phyloP scores from a whole-genome alignment of 2,113 vertebrate genomes.

The Naja naja region DNA sequence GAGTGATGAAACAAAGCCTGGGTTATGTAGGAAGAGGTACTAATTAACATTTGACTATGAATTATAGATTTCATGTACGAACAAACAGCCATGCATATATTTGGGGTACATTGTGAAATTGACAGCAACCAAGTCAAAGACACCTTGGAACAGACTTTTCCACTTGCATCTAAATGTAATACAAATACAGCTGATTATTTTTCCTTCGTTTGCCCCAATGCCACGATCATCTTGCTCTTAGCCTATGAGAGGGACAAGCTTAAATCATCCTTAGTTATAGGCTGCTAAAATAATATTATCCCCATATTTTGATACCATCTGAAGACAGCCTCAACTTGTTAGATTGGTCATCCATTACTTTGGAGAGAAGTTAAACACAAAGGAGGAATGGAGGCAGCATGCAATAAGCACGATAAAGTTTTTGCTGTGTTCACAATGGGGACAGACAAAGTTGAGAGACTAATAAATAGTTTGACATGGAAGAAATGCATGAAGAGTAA shows the following conservation, averaged over 20 bases:
- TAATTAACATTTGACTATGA: not conserved
- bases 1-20: not conserved
- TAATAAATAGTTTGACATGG: not conserved
- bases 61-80: not conserved
- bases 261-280: not conserved
- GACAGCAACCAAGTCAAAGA: not conserved
- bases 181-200: not conserved
- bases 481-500: not conserved
- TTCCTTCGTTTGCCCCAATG: not conserved
- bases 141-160: not conserved
- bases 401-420: not conserved
- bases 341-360: not conserved
- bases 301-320: not conserved
- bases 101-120: not conserved
- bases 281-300: not conserved
- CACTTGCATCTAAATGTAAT: not conserved
- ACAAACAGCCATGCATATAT: not conserved
- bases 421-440: not conserved
- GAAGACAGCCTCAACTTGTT: not conserved
- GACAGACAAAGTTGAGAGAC: not conserved
- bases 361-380: not conserved
- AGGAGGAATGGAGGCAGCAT: not conserved
- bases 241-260: not conserved
- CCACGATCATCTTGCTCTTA: not conserved
- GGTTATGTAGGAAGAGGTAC: not conserved